A percentile compares a stretch with the other conserved stretches of the same genome.
Evolutionary conservation across 2,888 invertebrate species (phyloP).

Genomic region (Megaustenia siamemsis): DNA sequence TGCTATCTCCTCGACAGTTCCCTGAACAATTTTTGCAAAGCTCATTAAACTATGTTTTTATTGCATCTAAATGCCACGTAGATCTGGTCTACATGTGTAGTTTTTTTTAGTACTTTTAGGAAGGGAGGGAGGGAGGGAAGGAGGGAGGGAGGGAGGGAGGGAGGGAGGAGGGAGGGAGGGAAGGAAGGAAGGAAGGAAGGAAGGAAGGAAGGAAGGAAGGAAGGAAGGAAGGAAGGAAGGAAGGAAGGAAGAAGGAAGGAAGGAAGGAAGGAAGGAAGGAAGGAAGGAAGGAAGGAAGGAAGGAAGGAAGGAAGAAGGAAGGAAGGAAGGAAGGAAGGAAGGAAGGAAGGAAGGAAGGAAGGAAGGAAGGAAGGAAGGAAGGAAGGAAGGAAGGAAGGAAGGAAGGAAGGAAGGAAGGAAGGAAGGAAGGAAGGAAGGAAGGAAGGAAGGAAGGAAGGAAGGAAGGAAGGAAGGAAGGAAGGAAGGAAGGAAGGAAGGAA

Average conservation of each 20-base stretch:
- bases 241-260: neutral
- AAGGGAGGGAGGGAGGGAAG: no score
- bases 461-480: slow-evolving; percentile 6
- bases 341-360: neutral
- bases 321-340: slow-evolving; percentile 1
- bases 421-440: neutral
- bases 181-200: neutral
- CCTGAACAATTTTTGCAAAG: no score
- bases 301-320: slow-evolving; percentile 80
- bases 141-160: neutral
- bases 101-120: no score
- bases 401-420: neutral
- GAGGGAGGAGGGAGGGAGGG: neutral
- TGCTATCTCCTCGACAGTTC: no score
- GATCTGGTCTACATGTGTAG: no score
- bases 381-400: neutral
- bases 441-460: slow-evolving; percentile 18
- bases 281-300: slow-evolving; percentile 52
- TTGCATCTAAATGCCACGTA: no score
- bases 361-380: neutral
- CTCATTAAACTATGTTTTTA: no score
- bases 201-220: neutral
- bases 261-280: neutral
- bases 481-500: slow-evolving; percentile 2
- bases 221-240: neutral